Base-by-base conservation (phyloP, 53 echinoderm and acorn worm species). In the Zoroaster sp. region DNA sequence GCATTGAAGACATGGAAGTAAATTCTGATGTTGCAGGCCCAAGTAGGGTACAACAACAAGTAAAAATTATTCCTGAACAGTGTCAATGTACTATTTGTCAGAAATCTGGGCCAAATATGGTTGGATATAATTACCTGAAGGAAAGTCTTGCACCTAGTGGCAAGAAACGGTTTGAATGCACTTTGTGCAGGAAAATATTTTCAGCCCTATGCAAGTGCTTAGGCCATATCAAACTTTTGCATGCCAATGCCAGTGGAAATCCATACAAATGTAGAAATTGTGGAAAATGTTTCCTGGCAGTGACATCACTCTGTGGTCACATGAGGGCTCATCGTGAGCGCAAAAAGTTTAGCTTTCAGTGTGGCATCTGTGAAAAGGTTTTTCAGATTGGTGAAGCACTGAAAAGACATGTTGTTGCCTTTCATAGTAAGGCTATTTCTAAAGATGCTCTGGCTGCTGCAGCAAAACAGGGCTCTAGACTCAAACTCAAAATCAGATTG, bases 211-310 rank as follows among this genome's bases (percentile, higher is more conserved):
- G 85, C 11, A 85, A 85, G 43, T 69, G 85, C 47, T 49, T 85
- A 35, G 51, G 46, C 38, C 85, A 85, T 21, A 85, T 85, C 7
- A 85, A 85, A 44, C 49, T 85, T 8, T 31, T 85, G 35, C 85
- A 85, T 4, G 85, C 85, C 20, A 85, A 79, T 52, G 78, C 78
- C 38, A 78, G 89, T n/a, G 79, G 53, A 23, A 79, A 89, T 49
- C 89, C 89, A 9, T 89, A 78, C 39, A 78, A 89, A 47, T 89
- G 89, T 43, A 69, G 89, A 25, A 69, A 89, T 35, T 89, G 89
- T 41, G 89, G 89, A 14, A 89, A 89, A 47, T 85, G 85, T 51
- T 85, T 85, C 37, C 71, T 85, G 47, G 85, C 85, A 40, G 71
- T 85, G 28, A 85, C 85, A 2, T 85, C 85, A 11, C 85, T 85